phyloP scores from a whole-genome alignment of 92 coral and sea anemone species.

The Parazoanthus atlanticus region DNA sequence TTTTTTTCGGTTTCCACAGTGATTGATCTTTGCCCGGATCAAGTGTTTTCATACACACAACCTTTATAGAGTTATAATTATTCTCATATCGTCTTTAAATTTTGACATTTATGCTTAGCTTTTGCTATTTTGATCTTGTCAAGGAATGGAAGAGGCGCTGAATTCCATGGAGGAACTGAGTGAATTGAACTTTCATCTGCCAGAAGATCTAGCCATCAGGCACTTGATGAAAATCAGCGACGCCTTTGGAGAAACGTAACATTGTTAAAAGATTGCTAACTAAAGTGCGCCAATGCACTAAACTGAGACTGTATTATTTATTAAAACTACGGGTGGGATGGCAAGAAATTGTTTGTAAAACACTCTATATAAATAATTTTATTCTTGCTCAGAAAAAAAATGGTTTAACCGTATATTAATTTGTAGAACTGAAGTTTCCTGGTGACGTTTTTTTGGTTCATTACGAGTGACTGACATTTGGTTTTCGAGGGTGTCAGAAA shows the following conservation, averaged over 20 bases:
- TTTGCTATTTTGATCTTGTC: neutral
- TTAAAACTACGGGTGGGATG: neutral
- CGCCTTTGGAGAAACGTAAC: slow-evolving; percentile 89
- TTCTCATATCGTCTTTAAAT: too few species aligned
- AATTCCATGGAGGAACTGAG: slow-evolving; percentile 79
- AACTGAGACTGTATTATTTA: neutral
- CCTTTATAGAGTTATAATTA: neutral
- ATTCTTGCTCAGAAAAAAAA: neutral
- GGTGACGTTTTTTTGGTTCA: neutral
- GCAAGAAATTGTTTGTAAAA: neutral
- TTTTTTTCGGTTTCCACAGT: too few species aligned
- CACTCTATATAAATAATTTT: neutral
- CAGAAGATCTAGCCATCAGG: slow-evolving; percentile 97
- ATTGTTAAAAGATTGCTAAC: neutral
- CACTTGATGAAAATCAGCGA: slow-evolving; percentile 94
- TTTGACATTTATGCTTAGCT: neutral
- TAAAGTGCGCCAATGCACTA: neutral
- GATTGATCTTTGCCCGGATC: too few species aligned
- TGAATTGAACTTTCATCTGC: slow-evolving; percentile 82
- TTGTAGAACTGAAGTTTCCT: neutral
- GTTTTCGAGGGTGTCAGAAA: neutral
- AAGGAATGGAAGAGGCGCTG: slow-evolving; percentile 89
- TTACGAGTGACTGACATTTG: neutral
- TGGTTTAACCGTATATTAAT: neutral
- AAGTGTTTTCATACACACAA: too few species aligned